Base-by-base conservation (phyloP, 1,140 invertebrate genomes). In the Caligus rogercresseyi region DNA sequence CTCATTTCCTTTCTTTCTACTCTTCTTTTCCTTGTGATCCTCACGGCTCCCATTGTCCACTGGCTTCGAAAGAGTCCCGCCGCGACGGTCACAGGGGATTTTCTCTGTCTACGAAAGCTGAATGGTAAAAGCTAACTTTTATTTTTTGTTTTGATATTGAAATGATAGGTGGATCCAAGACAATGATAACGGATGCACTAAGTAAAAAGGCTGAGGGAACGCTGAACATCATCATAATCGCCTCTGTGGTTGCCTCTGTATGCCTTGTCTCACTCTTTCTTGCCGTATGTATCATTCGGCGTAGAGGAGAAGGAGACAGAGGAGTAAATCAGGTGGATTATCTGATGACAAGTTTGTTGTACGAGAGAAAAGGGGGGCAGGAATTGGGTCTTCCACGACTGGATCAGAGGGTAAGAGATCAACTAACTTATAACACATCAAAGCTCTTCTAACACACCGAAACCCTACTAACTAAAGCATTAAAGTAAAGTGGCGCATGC, bases 1-100 rank as follows among this genome's bases (percentile, higher is more conserved):
- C 57, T 25, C 57, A 26, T 31, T 58, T 20, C 24, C 18, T 26
- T 60, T 43, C 23, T 60, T 14, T 54, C 53, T 54, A 16, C n/a
- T 23, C 53, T 54, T 7, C n/a, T 23, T 16, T 54, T 54, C 11
- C 21, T 54, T 23, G n/a, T 54, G 4, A 54, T 23, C 16, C 53
- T 54, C 53, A 23, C 53, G n/a, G n/a, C 53, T 54, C 21, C n/a
- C 21, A 54, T 23, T 54, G 16, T 16, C 21, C 53, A 16, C 16
- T 54, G n/a, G 53, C 53, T 54, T 16, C 53, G n/a, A 23, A 54
- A 54, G 21, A 54, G 4, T 54, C n/a, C 21, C 11, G 4, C 4
- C n/a, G 4, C 21, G 4, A n/a, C n/a, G 43, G 43, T 14, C 13
- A 51, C n/a, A 13, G 21, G 21, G n/a, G 53, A 16, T 54, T 19